Percentiles rank a stretch among this genome's conserved stretches.
Evolutionary conservation across 2,113 vertebrate genomes (phyloP).

Genomic region (Gnathonemus longibarbis): DNA sequence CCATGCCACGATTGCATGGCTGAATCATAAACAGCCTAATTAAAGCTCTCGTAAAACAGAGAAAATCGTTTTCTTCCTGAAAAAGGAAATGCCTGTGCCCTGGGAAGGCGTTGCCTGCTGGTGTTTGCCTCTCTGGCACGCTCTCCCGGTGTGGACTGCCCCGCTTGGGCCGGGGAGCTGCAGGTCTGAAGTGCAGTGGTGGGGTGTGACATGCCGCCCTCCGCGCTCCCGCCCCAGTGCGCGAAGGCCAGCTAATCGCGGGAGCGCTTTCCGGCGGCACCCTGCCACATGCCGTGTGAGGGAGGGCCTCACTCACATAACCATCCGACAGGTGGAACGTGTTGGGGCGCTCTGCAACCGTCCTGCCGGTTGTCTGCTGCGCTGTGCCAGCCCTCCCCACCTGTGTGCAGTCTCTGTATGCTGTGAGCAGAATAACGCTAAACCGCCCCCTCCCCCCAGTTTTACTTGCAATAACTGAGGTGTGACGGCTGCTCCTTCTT

Average conservation of each 20-base stretch:
- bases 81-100: background rate
- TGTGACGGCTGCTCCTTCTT: background rate
- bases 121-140: background rate
- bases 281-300: background rate
- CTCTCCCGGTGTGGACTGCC: background rate
- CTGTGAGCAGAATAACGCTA: background rate
- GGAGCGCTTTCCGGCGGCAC: background rate
- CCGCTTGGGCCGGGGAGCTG: background rate
- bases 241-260: background rate
- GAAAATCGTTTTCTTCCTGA: background rate
- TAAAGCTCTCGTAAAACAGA: background rate
- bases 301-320: background rate
- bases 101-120: background rate
- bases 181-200: background rate
- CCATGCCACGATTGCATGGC: background rate
- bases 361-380: background rate
- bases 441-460: background rate
- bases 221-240: too few species aligned
- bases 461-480: background rate
- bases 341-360: background rate
- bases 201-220: background rate
- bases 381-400: background rate
- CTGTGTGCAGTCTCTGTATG: background rate
- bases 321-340: background rate
- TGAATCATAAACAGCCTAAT: background rate